phyloP scores from a whole-genome alignment of 2,888 invertebrate genomes.

The Lagria hirta region DNA sequence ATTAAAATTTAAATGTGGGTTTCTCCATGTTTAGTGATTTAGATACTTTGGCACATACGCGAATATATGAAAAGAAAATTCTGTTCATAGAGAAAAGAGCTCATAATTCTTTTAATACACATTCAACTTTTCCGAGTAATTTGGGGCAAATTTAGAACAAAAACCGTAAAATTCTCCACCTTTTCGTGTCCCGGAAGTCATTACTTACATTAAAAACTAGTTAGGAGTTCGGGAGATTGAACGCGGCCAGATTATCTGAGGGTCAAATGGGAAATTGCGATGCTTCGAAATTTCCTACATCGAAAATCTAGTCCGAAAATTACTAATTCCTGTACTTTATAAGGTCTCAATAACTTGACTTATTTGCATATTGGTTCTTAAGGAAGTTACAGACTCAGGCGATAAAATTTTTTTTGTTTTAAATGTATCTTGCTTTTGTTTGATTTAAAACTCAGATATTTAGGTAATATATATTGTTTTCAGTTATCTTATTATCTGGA shows the following conservation, averaged over 20 bases:
- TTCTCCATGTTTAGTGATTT: no score
- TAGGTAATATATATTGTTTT: not conserved
- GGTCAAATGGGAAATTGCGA: conserved; percentile 40
- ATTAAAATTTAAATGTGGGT: no score
- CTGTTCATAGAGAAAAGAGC: no score
- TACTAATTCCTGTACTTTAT: conserved; percentile 26
- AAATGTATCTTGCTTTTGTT: no score
- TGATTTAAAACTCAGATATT: no score
- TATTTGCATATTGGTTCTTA: conserved; percentile 25
- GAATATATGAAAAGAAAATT: no score
- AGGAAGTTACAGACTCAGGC: conserved; percentile 25
- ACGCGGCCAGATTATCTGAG: conserved; percentile 38
- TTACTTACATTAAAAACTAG: conserved; percentile 45
- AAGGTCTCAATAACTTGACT: conserved; percentile 24
- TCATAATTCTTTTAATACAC: conserved; percentile 35
- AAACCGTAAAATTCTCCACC: conserved; percentile 41
- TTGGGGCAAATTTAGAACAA: conserved; percentile 37
- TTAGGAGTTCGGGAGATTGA: conserved; percentile 40
- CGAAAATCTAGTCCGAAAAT: conserved; percentile 33
- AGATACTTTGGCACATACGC: no score
- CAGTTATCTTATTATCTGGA: no score
- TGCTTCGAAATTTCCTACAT: conserved; percentile 33
- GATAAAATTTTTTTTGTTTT: no score
- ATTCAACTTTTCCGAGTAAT: conserved; percentile 37
- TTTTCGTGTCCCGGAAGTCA: conserved; percentile 39